Evolutionary conservation across 2,797 vertebrate species (phyloP), one percentile per base, ranked within the genome.

Genomic region (Pseudomugil gertrudae): DNA sequence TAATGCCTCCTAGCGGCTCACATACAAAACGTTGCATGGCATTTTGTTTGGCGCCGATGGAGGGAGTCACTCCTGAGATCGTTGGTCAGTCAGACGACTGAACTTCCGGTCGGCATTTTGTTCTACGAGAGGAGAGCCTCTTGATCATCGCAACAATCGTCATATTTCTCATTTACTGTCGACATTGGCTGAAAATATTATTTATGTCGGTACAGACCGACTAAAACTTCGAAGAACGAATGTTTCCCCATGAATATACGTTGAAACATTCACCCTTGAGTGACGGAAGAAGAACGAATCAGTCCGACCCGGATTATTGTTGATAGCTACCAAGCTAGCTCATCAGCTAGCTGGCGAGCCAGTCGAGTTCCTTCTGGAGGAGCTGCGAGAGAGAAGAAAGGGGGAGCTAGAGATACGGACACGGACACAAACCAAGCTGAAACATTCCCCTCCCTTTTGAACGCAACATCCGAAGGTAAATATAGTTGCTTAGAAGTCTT

Each of bases 71-170:
- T 92, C 88, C 80, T 79, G 86, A 91, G 92, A 90, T 87, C 88
- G 87, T 77, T 81, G 90, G 84, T 92, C 92, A 89, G 87, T 91
- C 88, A 84, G 87, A 89, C 92, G 87, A 87, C 88, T 85, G 88
- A 86, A 90, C 92, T 92, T 93, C 92, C 92, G 92, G 92, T 93
- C 92, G 92, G 92, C 92, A 93, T 93, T 93, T 93, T 93, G 92
- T 93, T 93, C 91, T 92, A 89, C 88, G 92, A 91, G 91, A 91
- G 89, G 92, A 91, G 87, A 92, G 82, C 71, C 88, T 92, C 87
- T 92, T 73, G 89, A 87, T 91, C 86, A 91, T 90, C 92, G 91
- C 90, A 92, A 91, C 87, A 92, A 91, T 89, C 92, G 92, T 92
- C 90, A 92, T 88, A 91, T 92, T 92, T 89, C 79, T 90, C 86